Evolutionary conservation across 1,140 invertebrate species (phyloP).

Genomic region (Apis florea): DNA sequence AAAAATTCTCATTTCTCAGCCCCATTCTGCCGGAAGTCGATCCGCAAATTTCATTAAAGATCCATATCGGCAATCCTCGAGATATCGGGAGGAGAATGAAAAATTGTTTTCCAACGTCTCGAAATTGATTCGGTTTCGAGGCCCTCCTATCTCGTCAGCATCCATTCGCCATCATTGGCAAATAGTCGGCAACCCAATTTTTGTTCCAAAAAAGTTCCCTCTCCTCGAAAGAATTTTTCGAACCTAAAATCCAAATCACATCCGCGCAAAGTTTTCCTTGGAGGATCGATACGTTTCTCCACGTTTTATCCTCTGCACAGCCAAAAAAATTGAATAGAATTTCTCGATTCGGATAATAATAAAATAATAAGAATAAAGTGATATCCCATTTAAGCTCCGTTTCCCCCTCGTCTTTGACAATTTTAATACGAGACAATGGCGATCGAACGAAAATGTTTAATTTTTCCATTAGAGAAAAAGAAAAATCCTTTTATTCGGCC

Average conservation of each 20-base stretch:
- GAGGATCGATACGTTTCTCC: too few species aligned
- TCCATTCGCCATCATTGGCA: slow-evolving; percentile 33
- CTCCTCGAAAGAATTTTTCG: neutral
- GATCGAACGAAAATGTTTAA: too few species aligned
- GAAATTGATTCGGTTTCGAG: slow-evolving; percentile 4
- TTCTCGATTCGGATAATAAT: too few species aligned
- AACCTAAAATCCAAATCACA: neutral
- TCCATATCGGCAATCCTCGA: neutral
- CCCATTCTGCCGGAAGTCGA: neutral
- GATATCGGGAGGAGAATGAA: slow-evolving; percentile 18
- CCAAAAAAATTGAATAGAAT: too few species aligned
- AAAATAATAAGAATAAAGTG: too few species aligned
- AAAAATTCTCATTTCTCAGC: neutral
- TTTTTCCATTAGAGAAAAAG: too few species aligned
- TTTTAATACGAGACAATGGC: too few species aligned
- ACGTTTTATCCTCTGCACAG: too few species aligned
- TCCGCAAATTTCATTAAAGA: slow-evolving; percentile 19
- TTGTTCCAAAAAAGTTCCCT: neutral
- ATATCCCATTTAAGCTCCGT: too few species aligned
- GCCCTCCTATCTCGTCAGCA: slow-evolving; percentile 27
- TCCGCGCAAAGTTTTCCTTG: too few species aligned
- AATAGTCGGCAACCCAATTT: slow-evolving; percentile 12
- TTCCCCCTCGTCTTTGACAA: too few species aligned
- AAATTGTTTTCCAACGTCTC: slow-evolving; percentile 32
- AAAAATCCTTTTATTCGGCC: too few species aligned